Conservation (phyloP, 2,797 vertebrate genomes). For the Malacoctenus gilli region DNA sequence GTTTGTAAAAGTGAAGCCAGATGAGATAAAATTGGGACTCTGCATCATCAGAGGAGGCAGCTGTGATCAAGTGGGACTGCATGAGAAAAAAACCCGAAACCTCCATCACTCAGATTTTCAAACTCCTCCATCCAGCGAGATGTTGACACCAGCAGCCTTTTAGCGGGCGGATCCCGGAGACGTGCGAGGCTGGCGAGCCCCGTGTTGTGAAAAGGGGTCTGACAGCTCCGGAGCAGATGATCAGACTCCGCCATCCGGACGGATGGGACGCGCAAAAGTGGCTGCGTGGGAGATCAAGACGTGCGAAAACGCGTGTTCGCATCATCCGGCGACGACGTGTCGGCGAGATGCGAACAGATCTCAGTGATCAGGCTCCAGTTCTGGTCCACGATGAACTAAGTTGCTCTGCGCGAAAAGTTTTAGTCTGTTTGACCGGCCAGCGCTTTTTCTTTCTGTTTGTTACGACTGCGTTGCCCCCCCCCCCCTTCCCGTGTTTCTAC, state of each 20-base stretch:
- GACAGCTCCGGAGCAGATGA: slow-evolving; percentile 18
- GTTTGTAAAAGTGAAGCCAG: background rate
- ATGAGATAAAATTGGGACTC: slow-evolving; percentile 9
- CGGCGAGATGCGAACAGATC: slow-evolving; percentile 33
- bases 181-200: slow-evolving; percentile 1
- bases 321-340: slow-evolving; percentile 10
- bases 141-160: background rate
- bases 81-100: background rate
- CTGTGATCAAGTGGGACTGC: background rate
- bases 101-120: background rate
- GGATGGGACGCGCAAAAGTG: slow-evolving; percentile 40
- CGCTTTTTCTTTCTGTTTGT: slow-evolving; percentile 7
- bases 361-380: slow-evolving; percentile 36
- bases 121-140: background rate
- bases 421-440: slow-evolving; percentile 6
- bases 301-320: slow-evolving; percentile 46
- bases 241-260: slow-evolving; percentile 48
- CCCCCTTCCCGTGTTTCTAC: slow-evolving; percentile 26
- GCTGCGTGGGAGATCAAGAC: slow-evolving; percentile 28
- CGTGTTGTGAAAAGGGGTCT: slow-evolving; percentile 15
- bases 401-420: slow-evolving; percentile 33
- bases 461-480: slow-evolving; percentile 10
- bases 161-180: background rate
- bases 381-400: slow-evolving; percentile 25
- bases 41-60: background rate